A percentile compares a stretch with the other conserved stretches of the same genome.
phyloP scores from a whole-genome alignment of 1,140 invertebrate genomes.

The Pseudachorutes palmiensis region DNA sequence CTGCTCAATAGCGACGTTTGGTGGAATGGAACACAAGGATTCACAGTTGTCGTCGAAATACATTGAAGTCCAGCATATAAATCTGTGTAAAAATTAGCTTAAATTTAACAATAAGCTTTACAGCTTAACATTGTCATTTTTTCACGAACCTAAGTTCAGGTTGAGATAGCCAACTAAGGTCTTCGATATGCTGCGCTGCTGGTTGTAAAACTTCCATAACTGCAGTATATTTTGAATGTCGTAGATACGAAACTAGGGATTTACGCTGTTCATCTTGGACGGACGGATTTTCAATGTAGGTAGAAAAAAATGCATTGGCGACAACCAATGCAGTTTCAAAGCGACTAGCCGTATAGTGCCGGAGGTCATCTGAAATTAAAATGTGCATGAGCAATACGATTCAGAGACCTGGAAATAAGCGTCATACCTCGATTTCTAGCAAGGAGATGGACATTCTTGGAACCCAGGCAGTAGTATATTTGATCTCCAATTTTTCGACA shows the following conservation, averaged over 20 bases:
- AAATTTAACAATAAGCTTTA: constrained; percentile 15
- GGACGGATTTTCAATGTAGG: constrained; percentile 27
- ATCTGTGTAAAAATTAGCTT: constrained; percentile 29
- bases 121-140: background rate
- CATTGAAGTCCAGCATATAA: constrained; percentile 45
- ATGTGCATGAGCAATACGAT: background rate
- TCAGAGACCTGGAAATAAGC: background rate
- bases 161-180: constrained; percentile 42
- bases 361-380: constrained; percentile 42
- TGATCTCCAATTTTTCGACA: constrained; percentile 42
- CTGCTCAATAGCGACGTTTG: constrained; percentile 40
- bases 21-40: constrained; percentile 42
- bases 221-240: constrained; percentile 42
- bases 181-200: constrained; percentile 46
- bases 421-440: constrained; percentile 39
- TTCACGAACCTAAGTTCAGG: constrained; percentile 39
- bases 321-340: constrained; percentile 43
- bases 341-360: constrained; percentile 43
- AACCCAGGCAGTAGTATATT: constrained; percentile 44
- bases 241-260: constrained; percentile 37
- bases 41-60: constrained; percentile 39
- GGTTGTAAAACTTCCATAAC: constrained; percentile 47
- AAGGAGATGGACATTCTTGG: constrained; percentile 49
- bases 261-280: constrained; percentile 38
- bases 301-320: constrained; percentile 41